Evolutionary conservation across 2,797 vertebrate species (phyloP).

Genomic region (Cygnus olor): DNA sequence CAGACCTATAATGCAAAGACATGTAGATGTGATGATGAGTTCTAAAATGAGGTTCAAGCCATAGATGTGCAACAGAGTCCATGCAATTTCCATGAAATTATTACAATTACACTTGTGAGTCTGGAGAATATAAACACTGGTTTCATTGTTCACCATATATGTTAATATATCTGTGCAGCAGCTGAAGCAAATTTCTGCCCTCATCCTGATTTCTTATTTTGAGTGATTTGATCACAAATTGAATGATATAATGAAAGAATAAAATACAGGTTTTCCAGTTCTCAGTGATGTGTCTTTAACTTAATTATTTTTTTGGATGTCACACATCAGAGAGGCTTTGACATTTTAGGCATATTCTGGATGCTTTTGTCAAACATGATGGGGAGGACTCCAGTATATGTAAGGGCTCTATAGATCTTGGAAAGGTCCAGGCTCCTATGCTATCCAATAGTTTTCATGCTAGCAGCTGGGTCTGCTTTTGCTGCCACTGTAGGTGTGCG

Average conservation of each 20-base stretch:
- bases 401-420: neutral
- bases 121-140: neutral
- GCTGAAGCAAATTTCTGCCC: neutral
- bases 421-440: neutral
- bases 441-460: neutral
- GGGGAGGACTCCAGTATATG: neutral
- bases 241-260: neutral
- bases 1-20: neutral
- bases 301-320: neutral
- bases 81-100: neutral
- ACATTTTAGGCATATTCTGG: neutral
- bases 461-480: neutral
- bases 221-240: neutral
- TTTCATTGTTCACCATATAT: neutral
- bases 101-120: neutral
- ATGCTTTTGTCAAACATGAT: neutral
- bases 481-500: neutral
- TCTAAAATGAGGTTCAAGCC: neutral
- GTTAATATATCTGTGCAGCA: neutral
- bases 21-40: neutral
- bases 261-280: neutral
- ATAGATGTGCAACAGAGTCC: neutral
- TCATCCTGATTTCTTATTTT: neutral
- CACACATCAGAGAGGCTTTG: neutral
- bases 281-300: neutral